A percentile compares a stretch with the other conserved stretches of the same genome.
Conservation (phyloP, 53 echinoderm and acorn worm species). For the Holothuria scabra region DNA sequence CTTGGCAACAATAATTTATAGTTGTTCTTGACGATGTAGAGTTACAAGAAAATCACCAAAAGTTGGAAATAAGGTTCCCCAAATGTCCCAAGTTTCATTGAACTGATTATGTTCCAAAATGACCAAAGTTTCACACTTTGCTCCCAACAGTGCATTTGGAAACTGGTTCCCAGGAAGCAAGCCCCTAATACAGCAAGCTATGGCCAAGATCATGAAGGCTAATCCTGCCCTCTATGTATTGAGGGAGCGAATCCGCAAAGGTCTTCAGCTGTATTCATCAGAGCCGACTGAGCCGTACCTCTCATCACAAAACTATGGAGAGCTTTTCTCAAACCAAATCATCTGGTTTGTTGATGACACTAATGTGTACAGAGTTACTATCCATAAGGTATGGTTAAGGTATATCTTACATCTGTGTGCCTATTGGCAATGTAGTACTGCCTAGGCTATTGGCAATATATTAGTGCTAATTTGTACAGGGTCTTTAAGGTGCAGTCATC, state of each 20-base stretch:
- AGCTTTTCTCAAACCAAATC: constrained; percentile 99
- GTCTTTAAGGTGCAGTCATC: no score
- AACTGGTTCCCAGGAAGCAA: constrained; percentile 99
- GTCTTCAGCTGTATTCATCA: constrained; percentile 98
- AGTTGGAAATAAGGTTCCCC: no score
- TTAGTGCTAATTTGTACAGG: no score
- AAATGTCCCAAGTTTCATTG: no score
- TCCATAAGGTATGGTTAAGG: constrained; percentile 78
- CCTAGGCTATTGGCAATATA: no score
- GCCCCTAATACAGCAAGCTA: constrained; percentile 98
- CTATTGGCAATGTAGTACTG: neutral
- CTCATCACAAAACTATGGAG: constrained; percentile 99
- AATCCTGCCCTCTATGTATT: constrained; percentile 96
- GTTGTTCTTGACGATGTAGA: constrained; percentile 41
- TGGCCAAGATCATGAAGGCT: constrained; percentile 99
- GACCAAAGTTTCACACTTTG: neutral
- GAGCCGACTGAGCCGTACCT: constrained; percentile 99
- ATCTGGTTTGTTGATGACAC: constrained; percentile 99
- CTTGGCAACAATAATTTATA: constrained; percentile 7
- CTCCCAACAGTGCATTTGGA: constrained; percentile 87
- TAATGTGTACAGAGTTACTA: constrained; percentile 98
- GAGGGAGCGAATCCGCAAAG: constrained; percentile 96
- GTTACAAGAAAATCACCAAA: neutral
- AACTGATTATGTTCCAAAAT: no score
- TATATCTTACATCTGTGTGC: neutral